A percentile compares a stretch with the other conserved stretches of the same genome.
Evolutionary conservation across 1,140 invertebrate species (phyloP).

Genomic region (Camponotus vicinus): DNA sequence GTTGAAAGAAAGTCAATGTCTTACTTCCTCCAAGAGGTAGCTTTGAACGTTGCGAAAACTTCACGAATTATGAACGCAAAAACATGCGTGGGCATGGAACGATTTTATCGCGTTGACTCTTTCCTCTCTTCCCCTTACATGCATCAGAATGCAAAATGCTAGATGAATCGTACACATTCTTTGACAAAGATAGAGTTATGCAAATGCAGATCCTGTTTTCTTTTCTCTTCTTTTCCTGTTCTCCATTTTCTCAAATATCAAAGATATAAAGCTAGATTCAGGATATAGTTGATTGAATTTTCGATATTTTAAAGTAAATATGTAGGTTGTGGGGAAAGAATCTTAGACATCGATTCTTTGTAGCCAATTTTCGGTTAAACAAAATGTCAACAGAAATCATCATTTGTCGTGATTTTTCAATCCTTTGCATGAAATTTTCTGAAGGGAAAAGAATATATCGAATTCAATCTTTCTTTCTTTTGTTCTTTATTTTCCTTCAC

Average conservation of each 20-base stretch:
- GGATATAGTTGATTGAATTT: neutral
- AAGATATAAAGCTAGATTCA: neutral
- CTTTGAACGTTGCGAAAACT: neutral
- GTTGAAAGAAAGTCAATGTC: neutral
- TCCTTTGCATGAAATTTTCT: neutral
- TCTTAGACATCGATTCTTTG: neutral
- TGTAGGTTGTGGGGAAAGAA: neutral
- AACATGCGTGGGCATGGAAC: neutral
- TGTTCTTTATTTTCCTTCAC: neutral
- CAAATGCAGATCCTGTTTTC: neutral
- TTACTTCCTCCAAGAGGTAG: neutral
- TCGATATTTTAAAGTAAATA: conserved; percentile 10
- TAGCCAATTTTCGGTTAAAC: neutral
- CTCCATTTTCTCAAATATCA: neutral
- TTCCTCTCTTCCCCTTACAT: neutral
- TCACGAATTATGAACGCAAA: neutral
- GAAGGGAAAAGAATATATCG: too few relatives aligned
- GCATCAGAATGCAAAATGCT: neutral
- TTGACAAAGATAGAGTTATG: neutral
- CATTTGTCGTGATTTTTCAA: neutral
- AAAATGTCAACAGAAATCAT: neutral
- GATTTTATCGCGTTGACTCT: neutral
- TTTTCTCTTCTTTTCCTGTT: neutral
- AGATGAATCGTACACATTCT: neutral
- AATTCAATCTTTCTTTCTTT: neutral